Evolutionary conservation across 2,888 invertebrate species (phyloP).

Genomic region (Athalia cordata): DNA sequence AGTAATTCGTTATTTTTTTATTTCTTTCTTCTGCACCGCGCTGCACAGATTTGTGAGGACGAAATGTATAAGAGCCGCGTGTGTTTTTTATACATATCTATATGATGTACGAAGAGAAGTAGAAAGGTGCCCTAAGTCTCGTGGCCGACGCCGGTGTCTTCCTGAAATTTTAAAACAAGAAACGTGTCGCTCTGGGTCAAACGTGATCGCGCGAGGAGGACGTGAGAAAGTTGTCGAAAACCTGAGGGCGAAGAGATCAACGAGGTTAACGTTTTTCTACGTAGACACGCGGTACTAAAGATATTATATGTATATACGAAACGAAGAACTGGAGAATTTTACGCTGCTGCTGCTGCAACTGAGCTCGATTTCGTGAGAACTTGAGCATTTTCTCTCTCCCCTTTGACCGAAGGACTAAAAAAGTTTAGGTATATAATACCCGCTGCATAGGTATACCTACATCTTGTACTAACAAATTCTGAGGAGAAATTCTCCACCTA

Average conservation of each 20-base stretch:
- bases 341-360: too few species aligned
- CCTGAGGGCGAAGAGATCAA: slow-evolving; percentile 34
- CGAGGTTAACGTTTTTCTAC: slow-evolving; percentile 33
- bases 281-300: slow-evolving; percentile 1
- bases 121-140: not conserved
- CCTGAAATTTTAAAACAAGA: slow-evolving; percentile 5
- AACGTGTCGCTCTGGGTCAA: not conserved
- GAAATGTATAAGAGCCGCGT: too few species aligned
- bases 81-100: too few species aligned
- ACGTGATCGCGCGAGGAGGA: slow-evolving; percentile 29
- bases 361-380: slow-evolving; percentile 34
- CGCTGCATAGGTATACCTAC: not conserved
- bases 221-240: slow-evolving; percentile 42
- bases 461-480: not conserved
- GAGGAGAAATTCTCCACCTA: slow-evolving; percentile 2
- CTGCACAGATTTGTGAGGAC: too few species aligned
- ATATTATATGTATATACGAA: not conserved
- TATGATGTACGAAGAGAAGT: too few species aligned
- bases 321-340: not conserved
- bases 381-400: not conserved
- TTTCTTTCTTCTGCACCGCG: too few species aligned
- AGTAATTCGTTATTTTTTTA: too few species aligned
- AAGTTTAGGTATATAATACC: not conserved
- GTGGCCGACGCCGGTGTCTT: not conserved
- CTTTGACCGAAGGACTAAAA: not conserved